Evolutionary conservation across 2,888 invertebrate genomes (phyloP), one percentile per base, ranked within the genome.

Genomic region (Tenthredo distinguenda): DNA sequence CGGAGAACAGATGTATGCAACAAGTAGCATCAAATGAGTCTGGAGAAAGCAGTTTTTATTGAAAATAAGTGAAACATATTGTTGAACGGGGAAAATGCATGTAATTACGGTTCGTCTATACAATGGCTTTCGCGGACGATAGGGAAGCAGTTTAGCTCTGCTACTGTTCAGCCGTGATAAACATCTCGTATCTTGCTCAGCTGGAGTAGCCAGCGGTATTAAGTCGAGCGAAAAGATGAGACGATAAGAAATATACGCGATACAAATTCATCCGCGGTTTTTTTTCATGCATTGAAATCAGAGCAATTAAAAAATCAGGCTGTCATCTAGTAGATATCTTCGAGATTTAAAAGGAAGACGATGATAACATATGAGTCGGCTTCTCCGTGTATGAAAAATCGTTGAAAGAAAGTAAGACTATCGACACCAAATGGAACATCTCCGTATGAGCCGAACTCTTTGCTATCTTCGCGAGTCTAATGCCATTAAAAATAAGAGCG

Each of bases 221-320:
- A 74, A 74, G 72, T 74, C 72, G 72, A 43, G 72, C 40, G 43
- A 10, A 40, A 74, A 74, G 72, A 74, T 74, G 15, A 12, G 21
- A 7, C 18, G 68, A 68, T 68, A 68, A 68, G 34, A 34, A 34
- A 34, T 68, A 31, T 34, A 31, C 31, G 26, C 31, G 68, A 68
- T 34, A 34, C 26, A 26, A 3, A 62, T 62, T 62, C 62, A 55
- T 18, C n/a, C 55, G 26, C 12, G 2, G 7, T 62, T 62, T 26
- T 62, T 62, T 12, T 10, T n/a, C n/a, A 26, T 26, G 62, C 26
- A 62, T 62, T 26, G 0, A 21, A 62, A 4, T 26, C 26, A 26
- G 62, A 26, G 62, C 21, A 21, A 62, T 21, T 26, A 26, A 21
- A 10, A 10, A 62, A 3, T 26, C 21, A 21, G 15, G 47, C 47